Conservation (phyloP, 2,113 vertebrate genomes). For the Nycticorax nycticorax region DNA sequence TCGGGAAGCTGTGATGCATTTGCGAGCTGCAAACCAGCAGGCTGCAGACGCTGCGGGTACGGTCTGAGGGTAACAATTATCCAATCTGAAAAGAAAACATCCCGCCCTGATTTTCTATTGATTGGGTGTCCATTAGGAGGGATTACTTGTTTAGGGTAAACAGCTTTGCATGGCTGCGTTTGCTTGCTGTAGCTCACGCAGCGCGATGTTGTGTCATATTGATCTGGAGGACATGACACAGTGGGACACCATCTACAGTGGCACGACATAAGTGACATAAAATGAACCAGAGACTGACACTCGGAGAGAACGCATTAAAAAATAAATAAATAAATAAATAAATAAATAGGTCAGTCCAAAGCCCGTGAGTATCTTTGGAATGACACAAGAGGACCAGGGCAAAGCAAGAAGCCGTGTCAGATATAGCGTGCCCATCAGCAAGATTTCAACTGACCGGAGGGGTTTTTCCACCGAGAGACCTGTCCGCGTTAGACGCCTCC, state of each 20-base stretch:
- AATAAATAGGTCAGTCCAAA: background rate
- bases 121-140: background rate
- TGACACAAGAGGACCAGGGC: background rate
- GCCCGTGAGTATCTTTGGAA: background rate
- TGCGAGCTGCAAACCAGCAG: background rate
- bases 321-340: background rate
- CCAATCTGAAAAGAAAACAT: background rate
- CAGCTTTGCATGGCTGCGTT: background rate
- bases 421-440: background rate
- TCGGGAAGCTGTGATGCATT: background rate
- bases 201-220: background rate
- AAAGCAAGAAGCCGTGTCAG: background rate
- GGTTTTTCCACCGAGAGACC: background rate
- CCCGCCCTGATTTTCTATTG: background rate
- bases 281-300: background rate
- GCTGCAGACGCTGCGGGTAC: accelerated
- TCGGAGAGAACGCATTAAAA: background rate
- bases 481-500: accelerated
- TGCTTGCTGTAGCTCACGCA: background rate
- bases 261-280: background rate
- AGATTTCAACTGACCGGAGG: background rate
- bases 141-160: background rate
- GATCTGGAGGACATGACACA: background rate
- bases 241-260: background rate
- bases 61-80: background rate